A percentile compares a stretch with the other conserved stretches of the same genome.
Evolutionary conservation across 2,113 vertebrate genomes (phyloP).

Genomic region (Bungarus multicinctus): DNA sequence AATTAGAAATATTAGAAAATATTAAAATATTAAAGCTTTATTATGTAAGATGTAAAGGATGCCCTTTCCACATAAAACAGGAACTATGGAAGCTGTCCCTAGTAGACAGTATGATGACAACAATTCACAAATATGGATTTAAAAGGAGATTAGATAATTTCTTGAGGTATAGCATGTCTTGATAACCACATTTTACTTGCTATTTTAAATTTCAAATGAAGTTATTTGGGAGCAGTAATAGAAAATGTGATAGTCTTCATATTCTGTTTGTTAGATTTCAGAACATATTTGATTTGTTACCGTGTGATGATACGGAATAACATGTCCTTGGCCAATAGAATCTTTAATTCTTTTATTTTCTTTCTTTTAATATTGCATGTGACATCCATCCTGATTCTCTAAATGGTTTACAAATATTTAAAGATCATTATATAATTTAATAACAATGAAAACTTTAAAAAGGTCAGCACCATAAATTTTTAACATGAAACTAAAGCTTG

Average conservation of each 20-base stretch:
- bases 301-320: neutral
- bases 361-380: neutral
- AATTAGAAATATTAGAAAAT: neutral
- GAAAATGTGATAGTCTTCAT: neutral
- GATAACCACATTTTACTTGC: neutral
- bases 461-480: neutral
- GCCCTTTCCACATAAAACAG: neutral
- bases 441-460: neutral
- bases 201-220: neutral
- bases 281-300: neutral
- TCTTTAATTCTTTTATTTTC: neutral
- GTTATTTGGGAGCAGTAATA: neutral
- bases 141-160: neutral
- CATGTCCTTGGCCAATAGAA: neutral
- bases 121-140: neutral
- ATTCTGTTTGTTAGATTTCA: neutral
- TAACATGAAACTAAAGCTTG: neutral
- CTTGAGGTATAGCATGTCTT: neutral
- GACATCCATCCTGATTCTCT: neutral
- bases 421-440: neutral
- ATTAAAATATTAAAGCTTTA: neutral
- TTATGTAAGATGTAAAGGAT: neutral
- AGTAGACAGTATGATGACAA: neutral
- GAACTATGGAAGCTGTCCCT: neutral
- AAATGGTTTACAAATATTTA: neutral